Evolutionary conservation across 2,113 vertebrate species (phyloP).

Genomic region (Tachysurus vachellii): DNA sequence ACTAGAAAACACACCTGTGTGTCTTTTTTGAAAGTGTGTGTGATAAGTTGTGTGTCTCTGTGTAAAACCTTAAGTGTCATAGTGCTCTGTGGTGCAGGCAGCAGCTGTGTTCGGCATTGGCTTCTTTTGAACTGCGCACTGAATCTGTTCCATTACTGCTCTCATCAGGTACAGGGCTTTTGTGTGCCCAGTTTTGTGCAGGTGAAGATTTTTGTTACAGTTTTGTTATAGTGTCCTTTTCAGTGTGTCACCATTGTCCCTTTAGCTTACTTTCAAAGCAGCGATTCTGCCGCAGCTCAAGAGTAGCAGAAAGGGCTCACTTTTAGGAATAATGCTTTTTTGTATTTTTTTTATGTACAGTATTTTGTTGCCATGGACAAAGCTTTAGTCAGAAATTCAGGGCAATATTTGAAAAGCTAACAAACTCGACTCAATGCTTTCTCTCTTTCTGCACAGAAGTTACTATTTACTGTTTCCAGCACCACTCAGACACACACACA

Average conservation of each 20-base stretch:
- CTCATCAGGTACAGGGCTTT: neutral
- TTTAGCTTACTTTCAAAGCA: neutral
- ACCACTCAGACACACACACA: neutral
- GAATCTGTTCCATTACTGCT: neutral
- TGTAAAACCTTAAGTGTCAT: conserved; percentile 31
- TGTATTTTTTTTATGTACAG: no score
- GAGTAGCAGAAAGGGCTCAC: neutral
- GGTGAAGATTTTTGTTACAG: no score
- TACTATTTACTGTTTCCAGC: conserved; percentile 23
- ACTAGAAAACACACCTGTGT: neutral
- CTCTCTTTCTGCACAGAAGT: neutral
- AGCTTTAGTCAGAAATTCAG: neutral
- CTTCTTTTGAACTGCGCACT: conserved; percentile 11
- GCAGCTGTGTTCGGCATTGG: neutral
- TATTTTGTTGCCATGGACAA: neutral
- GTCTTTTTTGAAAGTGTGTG: neutral
- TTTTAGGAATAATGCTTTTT: neutral
- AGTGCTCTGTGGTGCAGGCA: neutral
- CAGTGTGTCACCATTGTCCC: neutral
- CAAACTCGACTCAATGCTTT: neutral
- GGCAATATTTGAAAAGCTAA: neutral
- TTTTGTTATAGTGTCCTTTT: neutral
- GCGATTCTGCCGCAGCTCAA: neutral
- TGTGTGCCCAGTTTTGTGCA: neutral
- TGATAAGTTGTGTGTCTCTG: neutral